Percentiles rank a stretch among this genome's conserved stretches.
These are phyloP conservation scores for Mythimna loreyi DNA, from an alignment of 2,888 invertebrate species.

Conservation along the genomic window DNA sequence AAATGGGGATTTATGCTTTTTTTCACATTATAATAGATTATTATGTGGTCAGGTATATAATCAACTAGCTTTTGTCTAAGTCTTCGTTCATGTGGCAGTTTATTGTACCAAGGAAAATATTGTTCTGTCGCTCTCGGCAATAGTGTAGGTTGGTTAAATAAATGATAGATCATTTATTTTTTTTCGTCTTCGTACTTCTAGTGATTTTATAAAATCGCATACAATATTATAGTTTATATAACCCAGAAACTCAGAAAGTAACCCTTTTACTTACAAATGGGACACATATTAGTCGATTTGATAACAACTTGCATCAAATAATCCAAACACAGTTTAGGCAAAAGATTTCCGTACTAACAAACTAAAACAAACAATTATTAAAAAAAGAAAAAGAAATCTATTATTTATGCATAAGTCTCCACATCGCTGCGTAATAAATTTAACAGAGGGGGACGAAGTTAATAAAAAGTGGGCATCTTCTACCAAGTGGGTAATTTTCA, in stretches of 20 bases:
- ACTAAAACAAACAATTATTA: background rate
- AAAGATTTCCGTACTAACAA: no score
- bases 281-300: background rate
- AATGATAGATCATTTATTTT: no score
- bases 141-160: no score
- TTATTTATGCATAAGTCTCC: slow-evolving; percentile 51
- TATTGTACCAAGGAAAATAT: background rate
- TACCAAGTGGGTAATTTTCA: slow-evolving; percentile 75
- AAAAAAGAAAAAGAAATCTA: slow-evolving; percentile 8
- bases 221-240: background rate
- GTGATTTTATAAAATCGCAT: no score
- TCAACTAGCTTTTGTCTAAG: no score
- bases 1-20: background rate
- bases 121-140: background rate
- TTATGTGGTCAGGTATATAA: background rate
- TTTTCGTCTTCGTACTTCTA: no score
- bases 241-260: background rate
- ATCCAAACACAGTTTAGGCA: no score
- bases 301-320: background rate
- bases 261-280: background rate
- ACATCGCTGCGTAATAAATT: slow-evolving; percentile 53
- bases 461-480: slow-evolving; percentile 55
- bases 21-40: background rate
- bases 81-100: no score
- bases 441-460: slow-evolving; percentile 56